Evolutionary conservation across 2,113 vertebrate genomes (phyloP).

Genomic region (Echinops telfairi): DNA sequence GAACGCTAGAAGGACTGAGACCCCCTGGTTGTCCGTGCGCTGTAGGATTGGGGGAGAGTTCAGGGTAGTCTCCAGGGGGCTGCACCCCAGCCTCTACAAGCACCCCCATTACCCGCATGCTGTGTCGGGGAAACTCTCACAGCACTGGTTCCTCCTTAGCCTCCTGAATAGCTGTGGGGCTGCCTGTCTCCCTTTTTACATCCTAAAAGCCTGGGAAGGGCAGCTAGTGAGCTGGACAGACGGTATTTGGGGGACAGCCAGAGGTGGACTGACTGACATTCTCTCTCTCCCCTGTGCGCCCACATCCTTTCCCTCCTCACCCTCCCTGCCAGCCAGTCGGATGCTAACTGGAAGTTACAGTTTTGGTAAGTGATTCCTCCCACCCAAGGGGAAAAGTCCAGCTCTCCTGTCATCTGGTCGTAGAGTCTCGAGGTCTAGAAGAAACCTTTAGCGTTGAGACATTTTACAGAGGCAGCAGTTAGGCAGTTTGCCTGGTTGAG

Average conservation of each 20-base stretch:
- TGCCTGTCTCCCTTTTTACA: neutral
- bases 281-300: slow-evolving; percentile 46
- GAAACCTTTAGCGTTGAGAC: neutral
- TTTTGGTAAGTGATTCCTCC: slow-evolving; percentile 87
- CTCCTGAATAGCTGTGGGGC: neutral
- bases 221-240: neutral
- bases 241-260: neutral
- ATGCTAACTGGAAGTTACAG: slow-evolving; percentile 93
- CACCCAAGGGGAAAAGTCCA: neutral
- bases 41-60: slow-evolving; percentile 13
- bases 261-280: slow-evolving; percentile 34
- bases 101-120: neutral
- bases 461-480: neutral
- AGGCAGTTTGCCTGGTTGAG: neutral
- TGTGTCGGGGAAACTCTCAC: neutral
- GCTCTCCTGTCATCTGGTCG: neutral
- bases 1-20: neutral
- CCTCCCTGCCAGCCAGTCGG: slow-evolving; percentile 88
- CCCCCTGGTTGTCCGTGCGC: neutral
- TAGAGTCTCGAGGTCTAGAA: neutral
- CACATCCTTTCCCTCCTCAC: slow-evolving; percentile 25
- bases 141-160: neutral
- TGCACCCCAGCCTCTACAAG: neutral
- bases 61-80: neutral
- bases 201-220: neutral